Evolutionary conservation across 2,888 invertebrate species (phyloP).

Genomic region (Rhingia campestris): DNA sequence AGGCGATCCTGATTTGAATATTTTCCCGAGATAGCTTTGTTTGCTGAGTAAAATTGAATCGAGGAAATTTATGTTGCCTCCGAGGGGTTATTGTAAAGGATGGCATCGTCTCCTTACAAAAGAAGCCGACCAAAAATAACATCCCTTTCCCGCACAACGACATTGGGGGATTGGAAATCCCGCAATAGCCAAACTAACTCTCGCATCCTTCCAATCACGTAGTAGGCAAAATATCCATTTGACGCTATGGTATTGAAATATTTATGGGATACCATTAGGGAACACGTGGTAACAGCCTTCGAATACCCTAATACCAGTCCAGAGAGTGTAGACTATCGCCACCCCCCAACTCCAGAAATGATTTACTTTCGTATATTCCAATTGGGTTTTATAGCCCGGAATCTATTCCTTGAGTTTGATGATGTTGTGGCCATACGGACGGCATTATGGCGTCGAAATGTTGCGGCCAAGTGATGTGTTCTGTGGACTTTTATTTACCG

Average conservation of each 20-base stretch:
- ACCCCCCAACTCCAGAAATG: constrained; percentile 11
- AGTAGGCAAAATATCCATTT: constrained; percentile 8
- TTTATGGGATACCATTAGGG: constrained; percentile 47
- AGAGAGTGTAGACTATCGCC: not conserved
- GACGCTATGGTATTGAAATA: constrained; percentile 43
- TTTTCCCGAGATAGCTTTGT: constrained; percentile 6
- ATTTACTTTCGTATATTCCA: constrained; percentile 58
- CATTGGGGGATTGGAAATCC: constrained; percentile 11
- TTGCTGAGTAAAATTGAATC: constrained; percentile 14
- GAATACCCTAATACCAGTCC: not conserved
- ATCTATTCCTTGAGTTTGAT: constrained; percentile 28
- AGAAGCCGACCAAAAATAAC: not conserved
- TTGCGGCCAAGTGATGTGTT: constrained; percentile 25
- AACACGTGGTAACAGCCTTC: constrained; percentile 1
- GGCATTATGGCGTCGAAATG: not conserved
- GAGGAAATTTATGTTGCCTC: constrained; percentile 1
- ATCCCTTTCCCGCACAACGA: not conserved
- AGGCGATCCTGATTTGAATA: constrained; percentile 47
- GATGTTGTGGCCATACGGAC: not conserved
- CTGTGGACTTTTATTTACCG: constrained; percentile 3
- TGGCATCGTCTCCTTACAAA: not conserved
- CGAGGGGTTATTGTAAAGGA: not conserved
- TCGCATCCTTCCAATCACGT: not conserved
- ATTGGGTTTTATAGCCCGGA: constrained; percentile 51
- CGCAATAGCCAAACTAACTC: not conserved